Evolutionary conservation across 2,888 invertebrate genomes (phyloP).

Genomic region (Dryadula phaetusa): DNA sequence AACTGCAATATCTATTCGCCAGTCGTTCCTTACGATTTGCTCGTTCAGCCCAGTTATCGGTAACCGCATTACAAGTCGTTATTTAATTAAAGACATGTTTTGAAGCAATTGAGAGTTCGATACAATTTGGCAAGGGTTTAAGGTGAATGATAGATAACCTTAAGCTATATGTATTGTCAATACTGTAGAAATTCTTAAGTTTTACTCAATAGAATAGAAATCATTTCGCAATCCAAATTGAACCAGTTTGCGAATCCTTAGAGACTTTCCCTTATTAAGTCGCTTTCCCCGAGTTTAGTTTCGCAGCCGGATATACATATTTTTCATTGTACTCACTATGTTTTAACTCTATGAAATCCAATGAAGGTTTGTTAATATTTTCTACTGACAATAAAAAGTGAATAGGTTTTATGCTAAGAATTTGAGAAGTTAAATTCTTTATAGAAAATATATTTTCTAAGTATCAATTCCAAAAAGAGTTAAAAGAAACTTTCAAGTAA

Average conservation of each 20-base stretch:
- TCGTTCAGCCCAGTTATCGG: constrained; percentile 53
- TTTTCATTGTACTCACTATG: constrained; percentile 45
- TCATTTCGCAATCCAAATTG: constrained; percentile 62
- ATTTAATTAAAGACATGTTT: constrained; percentile 57
- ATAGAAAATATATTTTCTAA: too few species aligned
- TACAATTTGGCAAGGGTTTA: not conserved
- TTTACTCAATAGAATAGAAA: constrained; percentile 30
- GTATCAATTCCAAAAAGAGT: too few species aligned
- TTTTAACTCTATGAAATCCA: constrained; percentile 34
- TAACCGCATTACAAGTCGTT: constrained; percentile 57
- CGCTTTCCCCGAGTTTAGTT: constrained; percentile 69
- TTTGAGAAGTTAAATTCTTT: too few species aligned
- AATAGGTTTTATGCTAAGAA: too few species aligned
- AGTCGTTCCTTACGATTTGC: constrained; percentile 54
- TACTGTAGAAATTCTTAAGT: not conserved
- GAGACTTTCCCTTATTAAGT: constrained; percentile 80
- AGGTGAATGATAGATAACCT: not conserved
- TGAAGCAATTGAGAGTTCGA: not conserved
- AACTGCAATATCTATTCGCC: constrained; percentile 73
- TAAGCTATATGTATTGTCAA: not conserved
- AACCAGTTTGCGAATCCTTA: constrained; percentile 70
- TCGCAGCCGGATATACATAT: constrained; percentile 52
- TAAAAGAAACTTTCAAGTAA: too few species aligned
- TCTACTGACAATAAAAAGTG: too few species aligned
- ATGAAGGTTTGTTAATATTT: not conserved